Evolutionary conservation across 2,888 invertebrate genomes (phyloP), one percentile per base, ranked within the genome.

Genomic region (Acanthoscelides obtectus): DNA sequence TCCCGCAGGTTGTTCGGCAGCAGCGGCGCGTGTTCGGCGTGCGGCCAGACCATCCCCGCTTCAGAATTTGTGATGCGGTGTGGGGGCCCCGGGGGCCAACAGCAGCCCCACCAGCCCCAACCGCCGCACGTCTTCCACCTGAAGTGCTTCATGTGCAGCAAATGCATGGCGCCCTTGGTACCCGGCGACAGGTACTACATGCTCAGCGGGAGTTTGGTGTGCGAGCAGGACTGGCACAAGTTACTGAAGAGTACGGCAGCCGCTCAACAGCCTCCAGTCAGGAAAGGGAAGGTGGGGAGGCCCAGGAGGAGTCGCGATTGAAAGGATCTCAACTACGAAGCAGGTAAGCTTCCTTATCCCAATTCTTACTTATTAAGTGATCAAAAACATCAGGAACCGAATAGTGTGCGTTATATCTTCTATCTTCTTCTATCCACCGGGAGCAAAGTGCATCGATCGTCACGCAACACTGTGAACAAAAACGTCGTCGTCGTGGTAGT

Each of bases 191-290:
- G 79, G 78, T 97, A 95, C 88, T 94, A 95, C 87, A 91, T 97
- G 89, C 88, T 97, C 81, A 93, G 94, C 83, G 97, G 96, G 78
- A 93, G 92, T 83, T 90, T 96, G 84, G 93, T 97, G 77, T 97
- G 97, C 89, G 97, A 97, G 87, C 94, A 96, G 87, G 97, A 97
- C 88, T 97, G 95, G 93, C 94, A 96, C 87, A 96, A 96, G 87
- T 89, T 96, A 84, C 91, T 95, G 86, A 94, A 95, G 87, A 91
- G 91, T 79, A 91, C 89, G 83, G 88, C 89, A 77, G 87, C 88
- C 80, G 91, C 92, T 79, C 45, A 45, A 45, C 45, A 45, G 12
- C 87, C 89, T 75, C 88, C 90, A 76, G 92, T 94, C 81, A 91
- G 95, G 86, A 95, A 95, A 88, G 95, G 95, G 87, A 95, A 95